A percentile compares a stretch with the other conserved stretches of the same genome.
phyloP scores from a whole-genome alignment of 2,888 invertebrate species.

The Chrysolina haemoptera region DNA sequence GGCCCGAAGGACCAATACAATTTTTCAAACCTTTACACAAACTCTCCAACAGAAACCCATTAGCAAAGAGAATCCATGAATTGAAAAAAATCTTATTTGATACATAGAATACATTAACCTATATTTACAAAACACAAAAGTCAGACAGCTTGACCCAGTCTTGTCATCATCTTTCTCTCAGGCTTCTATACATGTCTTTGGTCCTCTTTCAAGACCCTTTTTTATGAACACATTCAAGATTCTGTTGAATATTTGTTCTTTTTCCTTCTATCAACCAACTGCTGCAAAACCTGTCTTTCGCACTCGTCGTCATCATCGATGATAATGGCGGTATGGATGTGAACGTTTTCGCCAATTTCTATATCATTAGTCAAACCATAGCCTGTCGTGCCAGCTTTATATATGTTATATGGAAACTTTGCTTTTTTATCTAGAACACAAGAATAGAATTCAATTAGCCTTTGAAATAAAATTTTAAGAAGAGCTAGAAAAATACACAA shows the following conservation, averaged over 20 bases:
- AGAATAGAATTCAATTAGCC: slow-evolving; percentile 15
- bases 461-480: too few species aligned
- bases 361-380: slow-evolving; percentile 29
- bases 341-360: slow-evolving; percentile 40
- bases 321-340: slow-evolving; percentile 47
- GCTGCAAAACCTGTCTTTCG: slow-evolving; percentile 37
- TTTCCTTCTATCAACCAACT: slow-evolving; percentile 25
- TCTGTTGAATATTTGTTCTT: background rate
- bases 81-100: background rate
- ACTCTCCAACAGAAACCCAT: background rate
- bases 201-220: too few species aligned
- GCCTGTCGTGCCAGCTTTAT: slow-evolving; percentile 15
- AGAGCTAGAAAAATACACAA: too few species aligned
- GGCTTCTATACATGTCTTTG: too few species aligned
- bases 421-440: background rate
- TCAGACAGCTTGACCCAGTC: too few species aligned
- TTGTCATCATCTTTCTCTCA: too few species aligned
- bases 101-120: background rate
- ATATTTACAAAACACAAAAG: background rate
- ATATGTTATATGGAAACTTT: slow-evolving; percentile 31
- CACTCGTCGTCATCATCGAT: slow-evolving; percentile 48
- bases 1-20: background rate
- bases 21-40: background rate
- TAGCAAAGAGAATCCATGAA: background rate
- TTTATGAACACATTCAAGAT: too few species aligned